Evolutionary conservation across 64 coral and sea anemone species (phyloP).

Genomic region (Stichodactyla helianthus): DNA sequence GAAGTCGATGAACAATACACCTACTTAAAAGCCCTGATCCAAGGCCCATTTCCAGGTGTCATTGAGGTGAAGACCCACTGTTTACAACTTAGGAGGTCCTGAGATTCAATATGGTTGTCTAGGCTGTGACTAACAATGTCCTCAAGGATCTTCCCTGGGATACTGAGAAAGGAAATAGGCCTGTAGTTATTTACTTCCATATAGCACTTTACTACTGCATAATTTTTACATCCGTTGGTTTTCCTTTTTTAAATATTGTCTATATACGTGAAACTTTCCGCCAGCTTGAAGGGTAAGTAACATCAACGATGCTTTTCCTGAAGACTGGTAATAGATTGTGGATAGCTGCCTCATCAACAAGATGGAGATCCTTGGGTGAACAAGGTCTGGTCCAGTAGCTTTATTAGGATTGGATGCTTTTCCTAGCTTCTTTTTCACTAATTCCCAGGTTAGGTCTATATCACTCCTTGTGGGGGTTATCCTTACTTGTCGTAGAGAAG

Average conservation of each 20-base stretch:
- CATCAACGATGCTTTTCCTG: neutral
- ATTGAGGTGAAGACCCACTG: too few relatives aligned
- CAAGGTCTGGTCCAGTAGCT: conserved; percentile 19
- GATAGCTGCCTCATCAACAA: neutral
- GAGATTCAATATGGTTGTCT: conserved; percentile 12
- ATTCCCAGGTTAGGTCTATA: conserved; percentile 15
- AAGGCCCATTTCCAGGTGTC: too few relatives aligned
- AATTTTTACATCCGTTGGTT: conserved; percentile 14
- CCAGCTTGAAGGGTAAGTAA: neutral
- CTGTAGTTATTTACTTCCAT: neutral
- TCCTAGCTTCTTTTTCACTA: conserved; percentile 6
- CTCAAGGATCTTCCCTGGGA: conserved; percentile 23
- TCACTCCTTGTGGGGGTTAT: conserved; percentile 19
- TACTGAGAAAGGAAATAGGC: conserved; percentile 35
- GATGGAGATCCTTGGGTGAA: conserved; percentile 16
- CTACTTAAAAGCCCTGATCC: too few relatives aligned
- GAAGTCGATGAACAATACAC: too few relatives aligned
- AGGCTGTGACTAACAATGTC: conserved; percentile 26
- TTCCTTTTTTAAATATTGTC: neutral
- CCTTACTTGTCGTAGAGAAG: neutral
- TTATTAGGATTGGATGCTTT: conserved; percentile 21
- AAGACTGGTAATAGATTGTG: neutral
- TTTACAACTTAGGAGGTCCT: conserved; percentile 17
- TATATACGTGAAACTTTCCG: neutral
- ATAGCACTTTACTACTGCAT: too few relatives aligned